These are phyloP conservation scores for Meloidogyne chitwoodi DNA, from an alignment of 1,140 invertebrate genomes.

Conservation along the genomic window DNA sequence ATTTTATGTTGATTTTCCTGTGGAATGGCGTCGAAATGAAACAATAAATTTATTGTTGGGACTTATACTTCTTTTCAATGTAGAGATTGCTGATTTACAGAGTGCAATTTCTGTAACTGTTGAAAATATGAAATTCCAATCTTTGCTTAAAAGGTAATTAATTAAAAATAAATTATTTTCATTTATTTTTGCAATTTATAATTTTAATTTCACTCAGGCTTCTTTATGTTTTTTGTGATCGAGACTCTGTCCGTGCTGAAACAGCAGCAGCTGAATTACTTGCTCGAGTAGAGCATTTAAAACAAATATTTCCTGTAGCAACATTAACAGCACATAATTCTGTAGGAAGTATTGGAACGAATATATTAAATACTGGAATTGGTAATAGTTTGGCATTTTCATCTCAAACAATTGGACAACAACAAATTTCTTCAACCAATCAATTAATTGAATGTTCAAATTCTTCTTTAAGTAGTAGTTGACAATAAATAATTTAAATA, in stretches of 20 bases:
- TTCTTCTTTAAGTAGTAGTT: background rate
- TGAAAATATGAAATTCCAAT: slow-evolving; percentile 31
- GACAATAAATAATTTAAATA: background rate
- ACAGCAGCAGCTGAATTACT: slow-evolving; percentile 11
- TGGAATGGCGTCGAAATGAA: slow-evolving; percentile 44
- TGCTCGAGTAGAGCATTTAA: slow-evolving; percentile 23
- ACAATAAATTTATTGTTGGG: slow-evolving; percentile 38
- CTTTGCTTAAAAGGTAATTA: slow-evolving; percentile 18
- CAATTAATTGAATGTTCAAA: slow-evolving; percentile 1
- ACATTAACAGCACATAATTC: background rate
- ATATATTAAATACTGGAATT: background rate
- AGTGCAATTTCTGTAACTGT: slow-evolving; percentile 30
- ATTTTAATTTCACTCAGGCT: background rate
- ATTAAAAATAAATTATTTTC: background rate
- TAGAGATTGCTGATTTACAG: slow-evolving; percentile 31
- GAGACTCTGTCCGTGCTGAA: slow-evolving; percentile 12
- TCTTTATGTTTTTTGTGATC: slow-evolving; percentile 23
- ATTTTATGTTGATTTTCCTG: slow-evolving; percentile 37
- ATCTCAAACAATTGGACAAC: background rate
- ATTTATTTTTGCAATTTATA: background rate
- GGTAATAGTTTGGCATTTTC: background rate
- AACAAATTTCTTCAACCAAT: background rate
- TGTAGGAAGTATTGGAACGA: background rate
- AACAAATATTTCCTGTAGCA: background rate
- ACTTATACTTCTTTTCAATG: slow-evolving; percentile 35